phyloP scores from a whole-genome alignment of 2,113 vertebrate genomes.

The Myotis brandtii region DNA sequence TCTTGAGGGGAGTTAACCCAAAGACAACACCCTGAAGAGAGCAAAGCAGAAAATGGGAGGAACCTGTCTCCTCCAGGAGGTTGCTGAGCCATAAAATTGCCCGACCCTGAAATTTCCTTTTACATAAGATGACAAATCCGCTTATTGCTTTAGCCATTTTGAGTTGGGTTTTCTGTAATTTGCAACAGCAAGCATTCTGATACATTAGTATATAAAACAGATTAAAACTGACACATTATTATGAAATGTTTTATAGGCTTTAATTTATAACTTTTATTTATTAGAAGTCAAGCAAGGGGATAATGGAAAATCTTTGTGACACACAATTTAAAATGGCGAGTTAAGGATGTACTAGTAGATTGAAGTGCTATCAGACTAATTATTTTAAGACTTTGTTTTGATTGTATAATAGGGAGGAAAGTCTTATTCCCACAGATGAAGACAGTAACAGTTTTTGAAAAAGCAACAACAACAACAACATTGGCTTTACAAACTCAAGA shows the following conservation, averaged over 20 bases:
- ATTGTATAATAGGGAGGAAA: slow-evolving; percentile 17
- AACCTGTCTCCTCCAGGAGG: background rate
- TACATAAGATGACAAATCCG: background rate
- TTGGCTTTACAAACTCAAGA: slow-evolving; percentile 59
- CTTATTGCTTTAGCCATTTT: background rate
- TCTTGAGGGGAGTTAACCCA: background rate
- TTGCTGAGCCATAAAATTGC: background rate
- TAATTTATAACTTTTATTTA: slow-evolving; percentile 56
- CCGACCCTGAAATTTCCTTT: background rate
- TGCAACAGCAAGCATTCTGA: background rate
- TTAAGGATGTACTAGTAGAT: background rate
- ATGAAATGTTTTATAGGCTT: slow-evolving; percentile 30
- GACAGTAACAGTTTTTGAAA: background rate
- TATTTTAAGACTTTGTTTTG: slow-evolving; percentile 57
- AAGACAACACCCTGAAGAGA: background rate
- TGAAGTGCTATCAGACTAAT: slow-evolving; percentile 1
- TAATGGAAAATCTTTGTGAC: slow-evolving; percentile 25
- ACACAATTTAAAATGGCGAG: background rate
- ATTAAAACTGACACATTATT: slow-evolving; percentile 35
- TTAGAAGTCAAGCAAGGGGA: background rate
- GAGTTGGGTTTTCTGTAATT: slow-evolving; percentile 18
- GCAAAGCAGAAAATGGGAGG: background rate
- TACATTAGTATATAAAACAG: background rate
- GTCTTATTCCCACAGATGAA: slow-evolving; percentile 29
- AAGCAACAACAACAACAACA: background rate